phyloP scores from a whole-genome alignment of 2,797 vertebrate species.

The Galagoides demidoff region DNA sequence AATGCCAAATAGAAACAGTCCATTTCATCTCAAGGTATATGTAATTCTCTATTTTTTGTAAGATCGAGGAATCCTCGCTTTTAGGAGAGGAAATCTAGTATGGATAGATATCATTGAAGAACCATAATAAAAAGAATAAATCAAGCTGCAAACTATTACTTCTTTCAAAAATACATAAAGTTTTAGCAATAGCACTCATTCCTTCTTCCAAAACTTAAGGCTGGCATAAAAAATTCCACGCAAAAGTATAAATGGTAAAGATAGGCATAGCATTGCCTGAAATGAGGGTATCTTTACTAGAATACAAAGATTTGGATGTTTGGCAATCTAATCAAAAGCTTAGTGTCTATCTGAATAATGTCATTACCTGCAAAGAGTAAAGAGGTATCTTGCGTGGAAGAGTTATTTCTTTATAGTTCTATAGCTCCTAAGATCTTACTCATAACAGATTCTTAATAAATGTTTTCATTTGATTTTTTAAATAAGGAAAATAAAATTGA shows the following conservation, averaged over 20 bases:
- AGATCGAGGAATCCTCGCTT: not conserved
- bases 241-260: not conserved
- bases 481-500: conserved; percentile 40
- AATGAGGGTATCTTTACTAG: not conserved
- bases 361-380: not conserved
- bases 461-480: not conserved
- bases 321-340: conserved; percentile 22
- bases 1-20: not conserved
- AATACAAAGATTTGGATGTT: not conserved
- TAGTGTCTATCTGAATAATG: not conserved
- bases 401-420: not conserved
- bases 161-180: conserved; percentile 6
- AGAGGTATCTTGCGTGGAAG: not conserved
- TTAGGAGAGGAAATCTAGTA: conserved; percentile 17
- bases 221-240: not conserved
- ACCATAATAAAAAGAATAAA: conserved; percentile 30
- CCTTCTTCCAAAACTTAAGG: conserved; percentile 14
- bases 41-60: conserved; percentile 34
- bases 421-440: not conserved
- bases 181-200: not conserved
- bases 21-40: conserved; percentile 36
- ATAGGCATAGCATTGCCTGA: not conserved
- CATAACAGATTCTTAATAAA: not conserved
- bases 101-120: conserved; percentile 35
- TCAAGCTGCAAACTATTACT: not conserved